Base-by-base conservation (phyloP, 2,113 vertebrate species). In the Tursiops truncatus region DNA sequence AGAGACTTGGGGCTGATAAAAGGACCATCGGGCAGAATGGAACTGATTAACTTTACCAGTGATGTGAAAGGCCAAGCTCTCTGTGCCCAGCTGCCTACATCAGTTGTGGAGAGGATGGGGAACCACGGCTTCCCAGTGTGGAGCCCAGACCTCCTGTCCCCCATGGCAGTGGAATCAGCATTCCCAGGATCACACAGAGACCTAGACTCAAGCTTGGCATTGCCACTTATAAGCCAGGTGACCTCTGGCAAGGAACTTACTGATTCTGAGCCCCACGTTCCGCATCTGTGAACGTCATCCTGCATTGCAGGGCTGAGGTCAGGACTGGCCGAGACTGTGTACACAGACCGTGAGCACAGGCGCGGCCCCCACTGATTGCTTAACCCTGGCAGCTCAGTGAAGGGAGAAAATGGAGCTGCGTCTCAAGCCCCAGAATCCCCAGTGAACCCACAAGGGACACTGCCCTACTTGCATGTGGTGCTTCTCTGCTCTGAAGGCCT, bases 391-490 rank as follows among this genome's bases (percentile, higher is more conserved):
- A 12, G 33, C 21, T 31, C 17, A n/a, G 60, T 15, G 60, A 94
- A 87, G 56, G 36, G 38, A 68, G 12, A 65, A 68, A 71, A 62
- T 11, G 9, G 14, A 68, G 58, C 5, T 47, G 8, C 21, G 3
- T 20, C 26, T 65, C 44, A 80, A 62, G n/a, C 41, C 17, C 26
- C 31, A 33, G 77, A 25, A 28, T 25, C 41, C 5, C 70, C 44
- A 0, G 1, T 3, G 41, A 63, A 5, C 25, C 5, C 8, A 7
- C 5, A 7, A 2, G 2, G 36, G 44, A 65, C 20, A 11, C 33
- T 47, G 18, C 31, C 47, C 6, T 60, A 21, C 36, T 77, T 3
- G 4, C 6, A 60, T 1, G 0, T 6, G 21, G 13, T 25, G 17
- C 28, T 65, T 73, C 25, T 58, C 6, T 28, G 8, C 53, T 20